Evolutionary conservation across 2,888 invertebrate species (phyloP).

Genomic region (Apeira syringaria): DNA sequence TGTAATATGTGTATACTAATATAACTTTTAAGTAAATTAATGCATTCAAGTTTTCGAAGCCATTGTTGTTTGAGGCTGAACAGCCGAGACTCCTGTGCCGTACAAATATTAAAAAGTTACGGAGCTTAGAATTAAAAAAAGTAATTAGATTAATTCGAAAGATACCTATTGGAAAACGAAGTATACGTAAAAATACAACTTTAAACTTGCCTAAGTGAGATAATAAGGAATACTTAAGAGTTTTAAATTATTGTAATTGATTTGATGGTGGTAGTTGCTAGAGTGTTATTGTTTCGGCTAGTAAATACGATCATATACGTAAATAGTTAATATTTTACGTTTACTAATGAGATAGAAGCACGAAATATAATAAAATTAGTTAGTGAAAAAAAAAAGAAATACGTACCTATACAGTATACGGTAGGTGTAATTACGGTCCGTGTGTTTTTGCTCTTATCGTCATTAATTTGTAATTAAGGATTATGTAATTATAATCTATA

Average conservation of each 20-base stretch:
- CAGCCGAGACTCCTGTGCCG: slow-evolving; percentile 36
- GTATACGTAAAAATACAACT: slow-evolving; percentile 83
- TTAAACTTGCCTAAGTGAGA: slow-evolving; percentile 83
- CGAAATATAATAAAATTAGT: slow-evolving; percentile 58
- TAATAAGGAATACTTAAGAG: slow-evolving; percentile 77
- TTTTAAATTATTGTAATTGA: slow-evolving; percentile 81
- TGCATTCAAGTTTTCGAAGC: slow-evolving; percentile 49
- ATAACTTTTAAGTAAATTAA: slow-evolving; percentile 67
- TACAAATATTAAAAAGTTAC: slow-evolving; percentile 57
- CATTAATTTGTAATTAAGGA: slow-evolving; percentile 26
- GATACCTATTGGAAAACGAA: slow-evolving; percentile 79
- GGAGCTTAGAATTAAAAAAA: slow-evolving; percentile 68
- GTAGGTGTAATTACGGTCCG: slow-evolving; percentile 68
- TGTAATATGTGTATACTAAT: slow-evolving; percentile 83
- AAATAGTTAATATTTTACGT: slow-evolving; percentile 64
- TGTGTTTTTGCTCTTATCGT: slow-evolving; percentile 45
- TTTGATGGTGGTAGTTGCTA: slow-evolving; percentile 78
- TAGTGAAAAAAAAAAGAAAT: slow-evolving; percentile 69
- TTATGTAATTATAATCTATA: slow-evolving; percentile 7
- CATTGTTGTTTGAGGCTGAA: slow-evolving; percentile 32
- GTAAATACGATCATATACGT: slow-evolving; percentile 70
- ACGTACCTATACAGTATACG: slow-evolving; percentile 82
- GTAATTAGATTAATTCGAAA: slow-evolving; percentile 65
- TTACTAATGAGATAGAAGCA: slow-evolving; percentile 58
- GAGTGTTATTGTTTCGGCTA: slow-evolving; percentile 75